Evolutionary conservation across 92 coral and sea anemone species (phyloP).

Genomic region (Palythoa grandis): DNA sequence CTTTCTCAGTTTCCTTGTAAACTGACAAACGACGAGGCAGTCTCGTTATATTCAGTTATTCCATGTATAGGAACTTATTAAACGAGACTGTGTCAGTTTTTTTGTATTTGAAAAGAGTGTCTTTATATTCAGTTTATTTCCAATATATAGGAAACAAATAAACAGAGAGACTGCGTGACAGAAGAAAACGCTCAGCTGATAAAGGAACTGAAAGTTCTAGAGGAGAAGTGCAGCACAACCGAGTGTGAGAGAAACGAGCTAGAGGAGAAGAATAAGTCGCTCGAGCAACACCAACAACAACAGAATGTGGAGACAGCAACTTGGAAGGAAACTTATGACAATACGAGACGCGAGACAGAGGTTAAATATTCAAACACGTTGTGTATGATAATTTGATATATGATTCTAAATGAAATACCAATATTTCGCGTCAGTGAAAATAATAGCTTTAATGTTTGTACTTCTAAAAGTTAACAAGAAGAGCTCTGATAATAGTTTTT

Average conservation of each 20-base stretch:
- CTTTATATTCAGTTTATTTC: not conserved
- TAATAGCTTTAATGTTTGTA: not conserved
- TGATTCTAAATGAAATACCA: not conserved
- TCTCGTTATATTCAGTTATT: no score
- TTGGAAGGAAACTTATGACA: conserved; percentile 42
- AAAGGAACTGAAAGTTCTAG: conserved; percentile 2
- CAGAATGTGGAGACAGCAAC: conserved; percentile 40
- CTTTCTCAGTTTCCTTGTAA: no score
- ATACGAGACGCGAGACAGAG: conserved; percentile 56
- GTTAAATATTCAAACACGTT: conserved; percentile 25
- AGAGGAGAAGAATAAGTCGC: not conserved
- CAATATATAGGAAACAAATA: conserved; percentile 2
- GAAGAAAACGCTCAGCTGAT: conserved; percentile 14
- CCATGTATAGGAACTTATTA: not conserved
- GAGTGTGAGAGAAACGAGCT: conserved; percentile 6
- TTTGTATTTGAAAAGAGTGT: no score
- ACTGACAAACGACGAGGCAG: no score
- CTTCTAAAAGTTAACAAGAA: no score
- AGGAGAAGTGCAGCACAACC: conserved; percentile 6
- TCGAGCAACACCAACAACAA: not conserved
- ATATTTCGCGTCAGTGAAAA: not conserved
- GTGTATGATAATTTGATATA: not conserved
- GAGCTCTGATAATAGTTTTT: no score
- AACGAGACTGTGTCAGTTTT: not conserved
- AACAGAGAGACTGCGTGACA: conserved; percentile 23